Evolutionary conservation across 2,888 invertebrate species (phyloP).

Genomic region (Cyclophora albipunctata): DNA sequence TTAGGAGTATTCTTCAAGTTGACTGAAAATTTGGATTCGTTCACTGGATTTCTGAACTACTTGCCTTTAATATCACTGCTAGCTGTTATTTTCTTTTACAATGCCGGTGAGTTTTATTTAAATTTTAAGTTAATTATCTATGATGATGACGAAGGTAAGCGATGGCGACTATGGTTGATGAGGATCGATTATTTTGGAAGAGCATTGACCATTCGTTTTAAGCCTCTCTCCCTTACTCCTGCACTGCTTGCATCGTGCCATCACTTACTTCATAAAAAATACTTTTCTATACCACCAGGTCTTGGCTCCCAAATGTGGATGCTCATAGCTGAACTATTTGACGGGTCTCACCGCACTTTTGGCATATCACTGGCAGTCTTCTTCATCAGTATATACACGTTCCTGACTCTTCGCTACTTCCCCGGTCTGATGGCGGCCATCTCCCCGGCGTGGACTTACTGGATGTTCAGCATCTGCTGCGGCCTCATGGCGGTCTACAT

Average conservation of each 20-base stretch:
- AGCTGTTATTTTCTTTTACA: conserved; percentile 14
- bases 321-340: conserved; percentile 9
- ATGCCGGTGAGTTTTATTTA: conserved; percentile 18
- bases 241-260: no score
- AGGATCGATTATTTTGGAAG: no score
- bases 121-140: no score
- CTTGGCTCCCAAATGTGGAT: conserved; percentile 5
- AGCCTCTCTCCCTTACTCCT: no score
- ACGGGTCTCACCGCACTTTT: conserved; percentile 3
- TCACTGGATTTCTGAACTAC: conserved; percentile 18
- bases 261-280: no score
- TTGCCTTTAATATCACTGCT: conserved; percentile 22
- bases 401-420: conserved; percentile 5
- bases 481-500: conserved; percentile 2
- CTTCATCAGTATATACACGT: not conserved
- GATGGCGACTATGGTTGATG: no score
- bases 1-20: conserved; percentile 24
- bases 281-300: conserved; percentile 1
- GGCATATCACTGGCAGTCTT: conserved; percentile 5
- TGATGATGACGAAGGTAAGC: no score
- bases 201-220: no score
- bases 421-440: not conserved
- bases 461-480: conserved; percentile 2
- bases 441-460: conserved; percentile 4
- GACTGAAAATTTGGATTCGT: conserved; percentile 4